Percentiles rank a stretch among this genome's conserved stretches.
These are phyloP conservation scores for Pelvicachromis taeniatus DNA, from an alignment of 2,113 vertebrate genomes.

Conservation along the genomic window DNA sequence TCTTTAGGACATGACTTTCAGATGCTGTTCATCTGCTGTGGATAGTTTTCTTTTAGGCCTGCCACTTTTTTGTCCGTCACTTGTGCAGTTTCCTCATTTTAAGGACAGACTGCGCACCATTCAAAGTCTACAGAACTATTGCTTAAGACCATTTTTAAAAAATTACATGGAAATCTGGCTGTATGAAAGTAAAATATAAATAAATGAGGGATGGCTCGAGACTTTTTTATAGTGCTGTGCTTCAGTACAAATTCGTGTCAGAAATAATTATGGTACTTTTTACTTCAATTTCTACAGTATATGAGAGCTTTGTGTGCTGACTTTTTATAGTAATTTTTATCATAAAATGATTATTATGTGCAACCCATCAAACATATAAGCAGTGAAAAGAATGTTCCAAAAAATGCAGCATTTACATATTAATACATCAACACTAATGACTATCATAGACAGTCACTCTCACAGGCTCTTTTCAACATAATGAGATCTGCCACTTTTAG, in stretches of 20 bases:
- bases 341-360: background rate
- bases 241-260: background rate
- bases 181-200: background rate
- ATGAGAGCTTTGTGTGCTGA: background rate
- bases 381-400: fast-evolving
- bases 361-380: background rate
- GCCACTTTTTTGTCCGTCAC: background rate
- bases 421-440: background rate
- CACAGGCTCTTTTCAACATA: background rate
- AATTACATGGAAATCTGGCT: background rate
- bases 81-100: background rate
- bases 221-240: background rate
- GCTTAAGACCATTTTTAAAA: too few species aligned
- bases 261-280: background rate
- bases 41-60: background rate
- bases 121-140: too few species aligned
- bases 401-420: background rate
- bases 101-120: background rate
- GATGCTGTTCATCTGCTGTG: background rate
- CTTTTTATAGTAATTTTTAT: background rate
- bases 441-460: background rate
- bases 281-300: background rate
- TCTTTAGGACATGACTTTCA: background rate
- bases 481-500: background rate
- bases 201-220: background rate